phyloP scores from a whole-genome alignment of 2,888 invertebrate genomes.

The Artemia sp. region DNA sequence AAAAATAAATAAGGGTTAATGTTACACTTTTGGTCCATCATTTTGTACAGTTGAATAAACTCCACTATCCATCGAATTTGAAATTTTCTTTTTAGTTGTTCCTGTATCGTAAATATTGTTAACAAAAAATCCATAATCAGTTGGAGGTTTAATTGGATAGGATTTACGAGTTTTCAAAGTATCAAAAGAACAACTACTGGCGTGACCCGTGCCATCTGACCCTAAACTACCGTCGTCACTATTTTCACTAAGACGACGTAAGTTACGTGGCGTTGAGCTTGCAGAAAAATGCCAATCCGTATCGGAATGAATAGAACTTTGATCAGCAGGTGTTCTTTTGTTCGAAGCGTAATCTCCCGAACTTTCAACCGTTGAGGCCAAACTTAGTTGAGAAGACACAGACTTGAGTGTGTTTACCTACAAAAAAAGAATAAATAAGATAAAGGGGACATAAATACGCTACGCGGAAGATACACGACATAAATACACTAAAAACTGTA shows the following conservation, averaged over 20 bases:
- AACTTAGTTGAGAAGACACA: not conserved
- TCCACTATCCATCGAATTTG: conserved; percentile 2
- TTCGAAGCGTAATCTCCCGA: not conserved
- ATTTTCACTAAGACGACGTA: not conserved
- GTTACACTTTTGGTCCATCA: not conserved
- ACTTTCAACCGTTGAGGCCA: not conserved
- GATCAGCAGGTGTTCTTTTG: not conserved
- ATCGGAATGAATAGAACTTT: not conserved
- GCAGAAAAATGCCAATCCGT: conserved; percentile 10
- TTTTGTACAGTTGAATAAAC: not conserved
- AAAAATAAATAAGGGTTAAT: no score
- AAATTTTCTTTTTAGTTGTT: not conserved
- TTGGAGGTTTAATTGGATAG: not conserved
- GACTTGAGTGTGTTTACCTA: not conserved
- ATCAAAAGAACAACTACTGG: conserved; percentile 1
- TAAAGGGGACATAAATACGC: no score
- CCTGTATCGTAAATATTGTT: not conserved
- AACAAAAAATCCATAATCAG: conserved; percentile 10
- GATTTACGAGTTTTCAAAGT: conserved; percentile 4
- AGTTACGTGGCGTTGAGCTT: not conserved
- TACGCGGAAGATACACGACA: no score
- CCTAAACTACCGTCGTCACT: conserved; percentile 19
- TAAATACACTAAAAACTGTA: no score
- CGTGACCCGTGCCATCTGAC: conserved; percentile 20
- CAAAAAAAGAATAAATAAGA: no score